Conservation (phyloP, 2,888 invertebrate genomes). For the Elegia similella region DNA sequence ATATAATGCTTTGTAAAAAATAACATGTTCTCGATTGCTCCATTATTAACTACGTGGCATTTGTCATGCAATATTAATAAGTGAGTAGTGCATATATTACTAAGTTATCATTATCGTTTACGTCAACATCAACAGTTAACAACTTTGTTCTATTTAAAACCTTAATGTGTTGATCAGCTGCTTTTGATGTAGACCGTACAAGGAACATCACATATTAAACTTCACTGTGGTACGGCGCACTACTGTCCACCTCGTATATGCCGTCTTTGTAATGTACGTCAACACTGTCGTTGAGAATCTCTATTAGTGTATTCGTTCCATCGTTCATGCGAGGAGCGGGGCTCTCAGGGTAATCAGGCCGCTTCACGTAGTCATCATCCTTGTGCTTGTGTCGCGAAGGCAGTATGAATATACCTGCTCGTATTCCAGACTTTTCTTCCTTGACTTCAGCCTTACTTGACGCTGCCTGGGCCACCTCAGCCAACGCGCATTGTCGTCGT, state of each 20-base stretch:
- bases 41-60: background rate
- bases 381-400: constrained; percentile 59
- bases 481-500: constrained; percentile 46
- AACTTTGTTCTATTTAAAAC: background rate
- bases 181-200: background rate
- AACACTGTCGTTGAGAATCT: constrained; percentile 52
- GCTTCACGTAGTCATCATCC: constrained; percentile 51
- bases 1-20: background rate
- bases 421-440: constrained; percentile 45
- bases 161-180: background rate
- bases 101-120: background rate
- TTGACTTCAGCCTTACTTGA: constrained; percentile 33
- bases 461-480: constrained; percentile 40
- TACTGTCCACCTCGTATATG: constrained; percentile 55
- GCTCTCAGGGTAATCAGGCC: constrained; percentile 71
- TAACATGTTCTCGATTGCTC: background rate
- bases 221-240: constrained; percentile 50
- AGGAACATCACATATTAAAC: constrained; percentile 43
- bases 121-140: background rate
- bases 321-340: constrained; percentile 42
- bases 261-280: constrained; percentile 53
- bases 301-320: constrained; percentile 55
- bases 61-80: background rate
- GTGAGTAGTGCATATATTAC: background rate
- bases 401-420: constrained; percentile 60